Percentiles rank a stretch among this genome's conserved stretches.
Conservation (phyloP, 2,888 invertebrate species). For the Drosophila demipolita region DNA sequence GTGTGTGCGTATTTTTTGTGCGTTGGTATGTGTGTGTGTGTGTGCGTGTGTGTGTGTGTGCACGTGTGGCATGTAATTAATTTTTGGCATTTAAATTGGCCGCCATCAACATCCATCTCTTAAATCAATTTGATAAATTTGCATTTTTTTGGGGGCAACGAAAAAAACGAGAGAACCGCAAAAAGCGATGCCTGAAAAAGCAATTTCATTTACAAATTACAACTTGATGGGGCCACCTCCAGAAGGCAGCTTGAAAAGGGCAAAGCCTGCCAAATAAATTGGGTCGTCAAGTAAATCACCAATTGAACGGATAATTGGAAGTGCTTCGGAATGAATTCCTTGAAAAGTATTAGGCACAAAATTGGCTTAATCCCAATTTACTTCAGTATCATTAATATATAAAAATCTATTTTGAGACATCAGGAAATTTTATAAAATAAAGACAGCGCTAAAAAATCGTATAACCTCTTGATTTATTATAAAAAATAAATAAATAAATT, state of each 20-base stretch:
- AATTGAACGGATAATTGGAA: conserved; percentile 37
- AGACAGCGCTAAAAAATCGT: not conserved
- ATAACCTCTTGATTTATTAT: not conserved
- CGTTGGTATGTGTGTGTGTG: conserved; percentile 30
- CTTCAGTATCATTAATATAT: conserved; percentile 14
- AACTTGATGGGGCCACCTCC: conserved; percentile 56
- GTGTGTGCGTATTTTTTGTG: conserved; percentile 2
- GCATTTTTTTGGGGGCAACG: conserved; percentile 43
- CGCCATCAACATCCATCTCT: conserved; percentile 59
- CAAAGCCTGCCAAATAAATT: conserved; percentile 30
- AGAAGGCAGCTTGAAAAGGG: conserved; percentile 12
- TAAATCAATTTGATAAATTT: conserved; percentile 76
- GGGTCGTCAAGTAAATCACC: conserved; percentile 39
- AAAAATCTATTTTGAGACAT: not conserved
- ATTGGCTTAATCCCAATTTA: conserved; percentile 15
- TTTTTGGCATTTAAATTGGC: conserved; percentile 72
- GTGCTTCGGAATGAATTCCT: conserved; percentile 1
- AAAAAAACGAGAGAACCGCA: conserved; percentile 22
- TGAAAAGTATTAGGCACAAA: conserved; percentile 28
- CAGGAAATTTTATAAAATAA: not conserved
- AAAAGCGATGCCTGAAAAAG: conserved; percentile 46
- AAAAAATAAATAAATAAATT: too few species aligned
- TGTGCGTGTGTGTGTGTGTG: conserved; percentile 24
- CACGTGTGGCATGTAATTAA: conserved; percentile 67
- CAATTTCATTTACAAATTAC: conserved; percentile 77